phyloP scores from a whole-genome alignment of 1,140 invertebrate genomes.

The Bombus soroeensis region DNA sequence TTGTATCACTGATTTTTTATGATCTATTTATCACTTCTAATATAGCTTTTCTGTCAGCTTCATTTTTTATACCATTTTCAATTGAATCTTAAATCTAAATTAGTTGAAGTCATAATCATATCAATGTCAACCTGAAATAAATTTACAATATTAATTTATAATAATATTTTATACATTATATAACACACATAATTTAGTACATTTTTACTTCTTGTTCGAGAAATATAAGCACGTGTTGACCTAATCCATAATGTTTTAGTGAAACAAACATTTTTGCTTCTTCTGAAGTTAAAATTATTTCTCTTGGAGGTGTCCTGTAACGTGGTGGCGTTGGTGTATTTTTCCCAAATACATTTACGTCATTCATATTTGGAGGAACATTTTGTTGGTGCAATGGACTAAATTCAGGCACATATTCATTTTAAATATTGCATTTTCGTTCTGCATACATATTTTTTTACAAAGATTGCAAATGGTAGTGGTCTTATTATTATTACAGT shows the following conservation, averaged over 20 bases:
- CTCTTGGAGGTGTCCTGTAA: conserved; percentile 73
- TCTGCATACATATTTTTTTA: too few relatives aligned
- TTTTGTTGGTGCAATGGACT: conserved; percentile 75
- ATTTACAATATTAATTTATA: not conserved
- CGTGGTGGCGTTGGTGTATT: conserved; percentile 76
- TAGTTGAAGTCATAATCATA: conserved; percentile 74
- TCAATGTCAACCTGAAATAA: conserved; percentile 76
- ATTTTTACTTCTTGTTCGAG: conserved; percentile 77
- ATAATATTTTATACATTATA: not conserved
- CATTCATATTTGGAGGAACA: conserved; percentile 70
- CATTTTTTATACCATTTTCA: conserved; percentile 76
- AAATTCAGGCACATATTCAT: conserved; percentile 72
- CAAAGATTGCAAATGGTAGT: too few relatives aligned
- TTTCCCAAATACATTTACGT: conserved; percentile 74
- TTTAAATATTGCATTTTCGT: too few relatives aligned
- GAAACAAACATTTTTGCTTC: conserved; percentile 72
- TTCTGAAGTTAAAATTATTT: conserved; percentile 67
- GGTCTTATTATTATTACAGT: too few relatives aligned
- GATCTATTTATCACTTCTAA: conserved; percentile 68
- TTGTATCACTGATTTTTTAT: conserved; percentile 43
- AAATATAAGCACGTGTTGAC: conserved; percentile 72
- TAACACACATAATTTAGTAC: not conserved
- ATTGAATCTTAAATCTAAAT: conserved; percentile 76
- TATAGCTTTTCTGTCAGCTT: conserved; percentile 71
- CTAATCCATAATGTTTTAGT: conserved; percentile 70